Percentiles rank a stretch among this genome's conserved stretches.
These are phyloP conservation scores for Halictus quadricinctus DNA, from an alignment of 2,888 invertebrate species.

Conservation along the genomic window DNA sequence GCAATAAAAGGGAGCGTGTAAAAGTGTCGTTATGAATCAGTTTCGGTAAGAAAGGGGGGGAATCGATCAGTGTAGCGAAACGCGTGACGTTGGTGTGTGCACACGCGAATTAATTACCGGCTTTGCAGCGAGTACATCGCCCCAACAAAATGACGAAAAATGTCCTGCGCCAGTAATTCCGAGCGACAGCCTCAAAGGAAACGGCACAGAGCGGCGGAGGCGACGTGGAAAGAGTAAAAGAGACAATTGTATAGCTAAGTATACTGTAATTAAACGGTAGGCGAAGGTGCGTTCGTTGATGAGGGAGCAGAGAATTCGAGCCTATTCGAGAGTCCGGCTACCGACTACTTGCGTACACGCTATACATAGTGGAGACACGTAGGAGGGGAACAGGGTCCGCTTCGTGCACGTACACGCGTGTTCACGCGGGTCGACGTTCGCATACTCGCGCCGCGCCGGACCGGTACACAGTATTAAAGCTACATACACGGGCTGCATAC, in stretches of 20 bases:
- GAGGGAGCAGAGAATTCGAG: conserved; percentile 77
- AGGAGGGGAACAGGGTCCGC: not conserved
- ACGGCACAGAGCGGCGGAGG: conserved; percentile 36
- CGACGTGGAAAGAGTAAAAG: conserved; percentile 48
- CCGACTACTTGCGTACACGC: conserved; percentile 17
- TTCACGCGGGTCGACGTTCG: conserved; percentile 39
- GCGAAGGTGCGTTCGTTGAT: conserved; percentile 77
- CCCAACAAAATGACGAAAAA: conserved; percentile 33
- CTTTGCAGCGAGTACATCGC: conserved; percentile 35
- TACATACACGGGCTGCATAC: conserved; percentile 33
- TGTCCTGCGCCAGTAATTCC: conserved; percentile 33
- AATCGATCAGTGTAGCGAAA: not conserved
- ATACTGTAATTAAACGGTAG: conserved; percentile 78
- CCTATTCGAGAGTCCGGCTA: conserved; percentile 56
- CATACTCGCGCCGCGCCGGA: conserved; percentile 67
- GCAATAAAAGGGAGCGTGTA: not conserved
- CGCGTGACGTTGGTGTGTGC: not conserved
- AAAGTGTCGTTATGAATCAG: no score
- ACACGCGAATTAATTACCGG: conserved; percentile 51
- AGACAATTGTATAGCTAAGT: conserved; percentile 66
- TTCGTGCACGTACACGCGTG: conserved; percentile 36
- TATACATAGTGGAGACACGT: not conserved
- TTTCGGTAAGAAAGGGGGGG: not conserved
- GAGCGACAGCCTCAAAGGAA: conserved; percentile 27
- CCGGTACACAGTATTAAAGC: conserved; percentile 70